These are phyloP conservation scores for Lepidurus couesii DNA, from an alignment of 1,140 invertebrate species.

Conservation along the genomic window DNA sequence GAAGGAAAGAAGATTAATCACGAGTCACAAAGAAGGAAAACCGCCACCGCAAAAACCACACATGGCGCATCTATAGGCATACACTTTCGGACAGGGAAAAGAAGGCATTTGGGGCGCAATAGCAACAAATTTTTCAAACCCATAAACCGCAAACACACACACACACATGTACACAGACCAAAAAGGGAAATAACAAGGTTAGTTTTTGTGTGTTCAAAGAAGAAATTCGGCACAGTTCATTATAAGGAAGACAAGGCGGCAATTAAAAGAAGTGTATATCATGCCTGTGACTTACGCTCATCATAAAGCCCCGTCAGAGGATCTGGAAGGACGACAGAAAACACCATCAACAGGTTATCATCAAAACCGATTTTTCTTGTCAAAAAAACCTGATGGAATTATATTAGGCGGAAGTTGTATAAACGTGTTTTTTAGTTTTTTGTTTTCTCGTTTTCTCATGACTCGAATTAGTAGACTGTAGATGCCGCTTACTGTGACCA, in stretches of 20 bases:
- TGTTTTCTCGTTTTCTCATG: not conserved
- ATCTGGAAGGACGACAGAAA: conserved; percentile 34
- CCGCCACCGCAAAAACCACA: not conserved
- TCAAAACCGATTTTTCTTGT: not conserved
- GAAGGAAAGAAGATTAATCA: conserved; percentile 12
- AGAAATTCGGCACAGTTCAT: not conserved
- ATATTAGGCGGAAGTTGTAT: not conserved
- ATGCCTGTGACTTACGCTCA: conserved; percentile 35
- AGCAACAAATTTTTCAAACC: not conserved
- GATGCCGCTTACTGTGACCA: not conserved
- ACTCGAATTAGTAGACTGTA: not conserved
- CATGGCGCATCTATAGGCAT: too few species aligned
- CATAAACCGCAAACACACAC: not conserved
- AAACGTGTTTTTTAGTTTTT: conserved; percentile 6
- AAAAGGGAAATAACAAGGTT: not conserved
- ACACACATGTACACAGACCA: not conserved
- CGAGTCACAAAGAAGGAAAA: conserved; percentile 14
- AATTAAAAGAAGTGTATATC: conserved; percentile 19
- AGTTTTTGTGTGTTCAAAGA: conserved; percentile 9
- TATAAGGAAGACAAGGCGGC: not conserved
- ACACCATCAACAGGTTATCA: conserved; percentile 23
- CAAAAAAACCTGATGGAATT: not conserved
- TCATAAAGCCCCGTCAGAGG: conserved; percentile 34
- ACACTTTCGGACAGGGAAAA: not conserved
- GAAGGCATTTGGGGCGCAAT: not conserved